phyloP scores from a whole-genome alignment of 2,888 invertebrate species.

The Erebia epiphron region DNA sequence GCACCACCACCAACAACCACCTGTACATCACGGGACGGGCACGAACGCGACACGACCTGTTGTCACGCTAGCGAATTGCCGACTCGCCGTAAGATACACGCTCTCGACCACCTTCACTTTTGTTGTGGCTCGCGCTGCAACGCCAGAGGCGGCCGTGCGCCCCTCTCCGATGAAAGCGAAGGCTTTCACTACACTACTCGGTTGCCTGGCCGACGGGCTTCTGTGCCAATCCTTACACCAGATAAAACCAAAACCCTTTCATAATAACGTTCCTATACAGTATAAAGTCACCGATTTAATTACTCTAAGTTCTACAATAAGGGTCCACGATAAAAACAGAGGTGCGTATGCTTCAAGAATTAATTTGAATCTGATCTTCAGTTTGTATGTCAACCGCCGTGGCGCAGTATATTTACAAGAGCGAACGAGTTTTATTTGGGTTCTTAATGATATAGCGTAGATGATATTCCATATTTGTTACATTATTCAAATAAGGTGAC shows the following conservation, averaged over 20 bases:
- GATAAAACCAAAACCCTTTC: slow-evolving; percentile 35
- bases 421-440: slow-evolving; percentile 33
- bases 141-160: slow-evolving; percentile 52
- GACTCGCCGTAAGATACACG: slow-evolving; percentile 60
- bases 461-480: slow-evolving; percentile 20
- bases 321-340: neutral
- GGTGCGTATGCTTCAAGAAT: slow-evolving; percentile 12
- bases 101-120: slow-evolving; percentile 73
- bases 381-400: slow-evolving; percentile 23
- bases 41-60: slow-evolving; percentile 64
- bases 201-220: slow-evolving; percentile 25
- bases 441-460: slow-evolving; percentile 24
- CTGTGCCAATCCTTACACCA: slow-evolving; percentile 36
- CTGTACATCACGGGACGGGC: slow-evolving; percentile 63
- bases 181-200: slow-evolving; percentile 69
- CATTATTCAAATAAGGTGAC: slow-evolving; percentile 18
- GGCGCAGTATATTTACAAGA: slow-evolving; percentile 24
- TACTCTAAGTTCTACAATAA: neutral
- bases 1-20: slow-evolving; percentile 69
- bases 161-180: slow-evolving; percentile 77
- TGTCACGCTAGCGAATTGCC: slow-evolving; percentile 60
- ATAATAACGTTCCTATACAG: slow-evolving; percentile 20
- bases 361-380: slow-evolving; percentile 6
- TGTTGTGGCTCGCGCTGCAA: slow-evolving; percentile 54
- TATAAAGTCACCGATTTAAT: neutral